A percentile compares a stretch with the other conserved stretches of the same genome.
phyloP scores from a whole-genome alignment of 2,113 vertebrate genomes.

The Lucifuga dentata region DNA sequence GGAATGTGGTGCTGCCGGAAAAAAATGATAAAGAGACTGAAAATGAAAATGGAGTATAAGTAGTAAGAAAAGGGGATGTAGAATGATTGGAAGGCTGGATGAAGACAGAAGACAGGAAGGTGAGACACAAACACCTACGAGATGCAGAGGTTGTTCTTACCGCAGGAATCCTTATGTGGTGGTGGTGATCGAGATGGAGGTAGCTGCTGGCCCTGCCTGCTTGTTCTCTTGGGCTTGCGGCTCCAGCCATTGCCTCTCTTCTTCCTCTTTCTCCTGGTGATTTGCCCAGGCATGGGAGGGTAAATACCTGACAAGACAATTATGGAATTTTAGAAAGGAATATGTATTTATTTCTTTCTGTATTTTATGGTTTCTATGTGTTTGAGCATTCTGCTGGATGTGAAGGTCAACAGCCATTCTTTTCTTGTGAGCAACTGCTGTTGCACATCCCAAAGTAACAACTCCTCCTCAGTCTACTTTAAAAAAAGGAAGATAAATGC shows the following conservation, averaged over 20 bases:
- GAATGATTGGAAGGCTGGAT: constrained; percentile 4
- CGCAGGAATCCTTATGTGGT: constrained; percentile 86
- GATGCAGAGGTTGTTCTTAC: constrained; percentile 79
- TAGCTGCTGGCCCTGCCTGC: constrained; percentile 28
- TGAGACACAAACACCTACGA: constrained; percentile 10
- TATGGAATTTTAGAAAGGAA: neutral
- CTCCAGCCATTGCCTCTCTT: constrained; percentile 78
- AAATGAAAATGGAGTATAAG: neutral
- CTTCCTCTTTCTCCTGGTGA: constrained; percentile 72
- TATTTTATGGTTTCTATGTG: too few relatives aligned
- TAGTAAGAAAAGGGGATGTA: neutral
- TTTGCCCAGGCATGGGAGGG: constrained; percentile 71
- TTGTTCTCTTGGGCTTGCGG: constrained; percentile 63
- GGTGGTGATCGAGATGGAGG: constrained; percentile 31
- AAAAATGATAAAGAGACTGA: constrained; percentile 13
- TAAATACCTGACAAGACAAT: constrained; percentile 76
- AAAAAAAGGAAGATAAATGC: too few relatives aligned
- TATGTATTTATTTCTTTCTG: too few relatives aligned
- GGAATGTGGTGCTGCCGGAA: constrained; percentile 5
- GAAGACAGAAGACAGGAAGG: constrained; percentile 1
- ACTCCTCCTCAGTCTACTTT: too few relatives aligned
- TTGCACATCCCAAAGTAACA: too few relatives aligned
- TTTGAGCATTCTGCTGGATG: neutral
- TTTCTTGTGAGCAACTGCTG: neutral
- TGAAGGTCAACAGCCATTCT: neutral